Conservation (phyloP, 2,797 vertebrate genomes). For the Pteronotus mesoamericanus region DNA sequence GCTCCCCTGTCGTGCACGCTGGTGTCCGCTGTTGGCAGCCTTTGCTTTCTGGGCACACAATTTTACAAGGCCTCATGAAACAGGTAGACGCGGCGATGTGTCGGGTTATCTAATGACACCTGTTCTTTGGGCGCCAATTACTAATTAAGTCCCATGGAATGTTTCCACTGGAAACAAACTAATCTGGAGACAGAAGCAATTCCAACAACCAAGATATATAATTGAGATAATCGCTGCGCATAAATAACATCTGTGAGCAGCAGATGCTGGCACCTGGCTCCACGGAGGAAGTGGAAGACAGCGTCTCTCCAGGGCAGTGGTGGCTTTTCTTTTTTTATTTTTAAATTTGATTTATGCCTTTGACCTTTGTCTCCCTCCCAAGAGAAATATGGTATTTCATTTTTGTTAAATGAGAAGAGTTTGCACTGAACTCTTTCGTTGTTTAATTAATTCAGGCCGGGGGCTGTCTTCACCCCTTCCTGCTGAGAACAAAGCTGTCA, state of each 20-base stretch:
- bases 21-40: fast-evolving
- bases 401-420: neutral
- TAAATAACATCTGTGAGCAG: slow-evolving; percentile 79
- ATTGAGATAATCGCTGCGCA: slow-evolving; percentile 73
- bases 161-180: slow-evolving; percentile 67
- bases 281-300: neutral
- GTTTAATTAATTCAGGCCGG: neutral
- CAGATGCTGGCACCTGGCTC: slow-evolving; percentile 79
- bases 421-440: neutral
- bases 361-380: slow-evolving; percentile 10
- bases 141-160: slow-evolving; percentile 68
- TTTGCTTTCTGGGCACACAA: fast-evolving
- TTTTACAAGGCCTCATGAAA: fast-evolving
- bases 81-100: neutral
- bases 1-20: fast-evolving
- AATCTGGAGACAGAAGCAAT: slow-evolving; percentile 63
- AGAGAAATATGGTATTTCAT: neutral
- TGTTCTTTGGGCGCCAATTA: neutral
- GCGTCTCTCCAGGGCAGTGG: neutral
- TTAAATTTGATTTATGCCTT: neutral
- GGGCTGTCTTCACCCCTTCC: neutral
- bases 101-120: neutral
- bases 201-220: slow-evolving; percentile 64
- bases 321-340: neutral
- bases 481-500: neutral